Base-by-base conservation (phyloP, 2,113 vertebrate species). In the Benitochromis conjunctus region DNA sequence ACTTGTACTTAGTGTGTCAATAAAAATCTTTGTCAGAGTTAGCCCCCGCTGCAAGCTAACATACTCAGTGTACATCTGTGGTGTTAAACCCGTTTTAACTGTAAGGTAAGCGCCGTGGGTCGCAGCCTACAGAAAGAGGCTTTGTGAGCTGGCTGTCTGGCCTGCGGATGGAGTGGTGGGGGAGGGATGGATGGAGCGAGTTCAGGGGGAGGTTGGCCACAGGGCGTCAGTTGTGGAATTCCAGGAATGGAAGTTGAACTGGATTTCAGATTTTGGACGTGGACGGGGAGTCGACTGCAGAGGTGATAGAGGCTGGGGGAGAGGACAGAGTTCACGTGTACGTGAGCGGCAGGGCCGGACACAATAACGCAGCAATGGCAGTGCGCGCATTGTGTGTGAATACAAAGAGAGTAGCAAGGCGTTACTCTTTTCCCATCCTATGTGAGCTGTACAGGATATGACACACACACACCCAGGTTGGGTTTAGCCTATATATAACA, bases 201-300 rank as follows among this genome's bases (percentile, higher is more conserved):
- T 92, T 93, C 87, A 90, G 86, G 86, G 86, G 87, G 92, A 92
- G 92, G 94, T 92, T 89, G 94, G 93, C 94, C 93, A 93, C 92
- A 94, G 92, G 91, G 90, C 80, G 82, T 88, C 77, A 80, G 88
- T 91, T 92, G 89, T 94, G 96, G 96, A 96, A 97, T 96, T 94
- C 89, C 83, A 94, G 96, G 95, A 96, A 97, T 97, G 95, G 83
- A 88, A 91, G 92, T 78, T 34, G 84, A 93, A 92, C 85, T 85
- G 82, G 82, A 92, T 89, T 90, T 92, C 84, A 85, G 82, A 92
- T 88, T 90, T 92, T 86, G 86, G 83, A 88, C 89, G 51, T 58
- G 87, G 86, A 56, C 64, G 34, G 81, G 71, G 80, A 80, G 80
- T 66, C 54, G 82, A 84, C 71, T 88, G 64, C 57, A 34, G 86